These are phyloP conservation scores for Zaprionus lineosus DNA, from an alignment of 2,888 invertebrate species.

Conservation along the genomic window DNA sequence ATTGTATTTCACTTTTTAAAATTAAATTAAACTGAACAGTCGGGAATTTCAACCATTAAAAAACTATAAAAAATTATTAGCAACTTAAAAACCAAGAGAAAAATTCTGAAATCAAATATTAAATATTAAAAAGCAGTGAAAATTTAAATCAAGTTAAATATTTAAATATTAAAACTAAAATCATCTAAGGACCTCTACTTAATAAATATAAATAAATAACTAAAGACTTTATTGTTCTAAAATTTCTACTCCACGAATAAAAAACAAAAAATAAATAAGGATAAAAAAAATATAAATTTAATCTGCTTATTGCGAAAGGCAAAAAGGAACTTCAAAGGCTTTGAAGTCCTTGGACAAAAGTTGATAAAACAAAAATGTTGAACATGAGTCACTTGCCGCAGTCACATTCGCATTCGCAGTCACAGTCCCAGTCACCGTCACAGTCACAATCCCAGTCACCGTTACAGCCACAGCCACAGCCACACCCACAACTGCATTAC, in stretches of 20 bases:
- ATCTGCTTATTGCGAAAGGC: not conserved
- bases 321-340: not conserved
- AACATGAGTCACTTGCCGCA: slow-evolving; percentile 39
- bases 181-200: too few species aligned
- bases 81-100: not conserved
- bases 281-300: not conserved
- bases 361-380: slow-evolving; percentile 43
- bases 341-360: too few species aligned
- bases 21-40: too few species aligned
- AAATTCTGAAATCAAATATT: not conserved
- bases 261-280: not conserved
- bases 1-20: too few species aligned
- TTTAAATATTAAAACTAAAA: not conserved
- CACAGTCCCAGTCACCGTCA: slow-evolving; percentile 16
- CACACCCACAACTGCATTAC: slow-evolving; percentile 55
- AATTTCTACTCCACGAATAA: not conserved
- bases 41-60: too few species aligned
- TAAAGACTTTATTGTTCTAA: not conserved
- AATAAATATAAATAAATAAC: not conserved
- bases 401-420: slow-evolving; percentile 1
- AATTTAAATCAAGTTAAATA: slow-evolving; percentile 2
- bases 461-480: slow-evolving; percentile 15
- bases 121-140: not conserved
- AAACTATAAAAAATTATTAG: too few species aligned
- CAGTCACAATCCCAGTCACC: not conserved